These are phyloP conservation scores for Heliothis virescens DNA, from an alignment of 1,140 invertebrate genomes.

Conservation along the genomic window DNA sequence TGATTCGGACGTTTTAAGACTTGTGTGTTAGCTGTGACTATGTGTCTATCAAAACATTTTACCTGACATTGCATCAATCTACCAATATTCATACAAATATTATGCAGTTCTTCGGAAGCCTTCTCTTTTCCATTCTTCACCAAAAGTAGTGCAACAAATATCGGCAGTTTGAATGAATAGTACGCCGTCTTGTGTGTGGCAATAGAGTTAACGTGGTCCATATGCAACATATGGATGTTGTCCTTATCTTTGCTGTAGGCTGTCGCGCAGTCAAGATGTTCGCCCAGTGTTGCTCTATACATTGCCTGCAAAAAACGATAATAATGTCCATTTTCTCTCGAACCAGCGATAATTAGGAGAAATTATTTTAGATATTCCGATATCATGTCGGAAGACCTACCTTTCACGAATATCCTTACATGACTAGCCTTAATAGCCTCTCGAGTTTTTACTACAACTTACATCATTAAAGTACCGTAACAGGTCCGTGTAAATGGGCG, in stretches of 20 bases:
- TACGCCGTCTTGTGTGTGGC: constrained; percentile 95
- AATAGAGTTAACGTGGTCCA: constrained; percentile 91
- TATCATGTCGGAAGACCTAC: too few relatives aligned
- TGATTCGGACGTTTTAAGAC: neutral
- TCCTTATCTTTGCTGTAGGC: constrained; percentile 74
- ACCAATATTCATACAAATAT: constrained; percentile 89
- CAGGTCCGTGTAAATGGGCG: constrained; percentile 20
- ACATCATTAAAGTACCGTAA: constrained; percentile 43
- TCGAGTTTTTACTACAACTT: neutral
- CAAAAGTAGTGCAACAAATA: constrained; percentile 17
- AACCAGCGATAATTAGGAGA: neutral
- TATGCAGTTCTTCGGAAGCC: neutral
- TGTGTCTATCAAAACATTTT: constrained; percentile 7
- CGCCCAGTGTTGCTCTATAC: constrained; percentile 80
- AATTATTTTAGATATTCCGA: too few relatives aligned
- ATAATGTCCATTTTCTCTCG: neutral
- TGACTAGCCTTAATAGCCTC: too few relatives aligned
- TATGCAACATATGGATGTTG: constrained; percentile 86
- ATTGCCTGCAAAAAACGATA: constrained; percentile 9
- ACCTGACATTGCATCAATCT: constrained; percentile 95
- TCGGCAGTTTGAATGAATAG: constrained; percentile 93
- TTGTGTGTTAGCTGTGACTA: neutral
- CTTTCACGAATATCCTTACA: too few relatives aligned
- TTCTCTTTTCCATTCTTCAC: constrained; percentile 1
- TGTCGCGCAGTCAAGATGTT: constrained; percentile 88